Evolutionary conservation across 1,140 invertebrate genomes (phyloP), one percentile per base, ranked within the genome.

Genomic region (Bombus terrestris): DNA sequence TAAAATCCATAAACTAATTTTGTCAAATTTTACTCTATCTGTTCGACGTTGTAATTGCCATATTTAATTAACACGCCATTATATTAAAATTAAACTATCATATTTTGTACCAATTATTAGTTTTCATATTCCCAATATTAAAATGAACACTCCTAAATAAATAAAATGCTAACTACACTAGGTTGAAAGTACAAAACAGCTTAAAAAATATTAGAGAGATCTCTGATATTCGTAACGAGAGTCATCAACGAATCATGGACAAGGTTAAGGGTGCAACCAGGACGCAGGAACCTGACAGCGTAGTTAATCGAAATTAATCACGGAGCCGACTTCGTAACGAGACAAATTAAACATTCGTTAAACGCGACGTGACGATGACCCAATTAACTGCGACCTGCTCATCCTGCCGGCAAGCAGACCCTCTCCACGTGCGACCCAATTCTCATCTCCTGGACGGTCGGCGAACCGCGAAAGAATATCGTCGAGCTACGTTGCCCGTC

Each of bases 241-340:
- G 68, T 88, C 72, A 66, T 77, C 43, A 80, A 64, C 75, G 66
- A 85, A 41, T 80, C 74, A 57, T 53, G 79, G 72, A 39, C 68
- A 73, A 53, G 75, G 84, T 85, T 83, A 85, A 80, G 74, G 66
- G 68, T 13, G n/a, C 86, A 77, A 86, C 75, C 69, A 75, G 78
- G 80, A 39, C 32, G 84, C 59, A 72, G 62, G 47, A 32, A 69
- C 72, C 59, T 79, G 86, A 78, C 83, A 88, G 83, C 74, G 81
- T 89, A 90, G 91, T 92, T 92, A 92, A 92, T 92, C 90, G 88
- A 90, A 91, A 92, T 92, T 92, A 92, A 92, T 92, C 91, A 89
- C 85, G 78, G 41, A 76, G 74, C 75, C 86, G 83, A 69, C 86
- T 84, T 87, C 80, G 83, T 86, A 85, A 86, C 85, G 91, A 90